Conservation (phyloP, 2,888 invertebrate species). For the Erebia palarica region DNA sequence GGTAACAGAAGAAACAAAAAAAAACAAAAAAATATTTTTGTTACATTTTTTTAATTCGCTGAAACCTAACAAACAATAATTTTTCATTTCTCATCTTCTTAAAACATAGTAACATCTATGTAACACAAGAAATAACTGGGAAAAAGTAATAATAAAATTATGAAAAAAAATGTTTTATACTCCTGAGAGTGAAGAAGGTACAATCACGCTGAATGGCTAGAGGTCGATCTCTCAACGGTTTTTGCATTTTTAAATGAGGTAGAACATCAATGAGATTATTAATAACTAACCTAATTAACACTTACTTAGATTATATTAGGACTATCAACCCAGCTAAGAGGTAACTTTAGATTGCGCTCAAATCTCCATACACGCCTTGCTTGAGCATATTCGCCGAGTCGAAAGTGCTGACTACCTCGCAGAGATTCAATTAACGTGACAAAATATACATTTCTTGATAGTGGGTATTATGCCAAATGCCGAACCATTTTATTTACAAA, state of each 20-base stretch:
- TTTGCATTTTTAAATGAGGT: constrained; percentile 66
- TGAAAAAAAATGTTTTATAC: constrained; percentile 75
- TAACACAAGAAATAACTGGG: constrained; percentile 82
- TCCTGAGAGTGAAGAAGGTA: constrained; percentile 80
- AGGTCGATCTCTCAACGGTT: constrained; percentile 64
- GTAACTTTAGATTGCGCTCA: constrained; percentile 39
- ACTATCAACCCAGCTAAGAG: constrained; percentile 62
- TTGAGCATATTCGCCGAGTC: constrained; percentile 65
- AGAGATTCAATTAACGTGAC: constrained; percentile 70
- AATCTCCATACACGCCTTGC: constrained; percentile 41
- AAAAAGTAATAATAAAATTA: constrained; percentile 74
- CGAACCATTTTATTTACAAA: constrained; percentile 43
- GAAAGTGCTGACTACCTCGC: constrained; percentile 72
- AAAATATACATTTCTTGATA: constrained; percentile 43
- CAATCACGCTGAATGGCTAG: constrained; percentile 68
- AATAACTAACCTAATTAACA: constrained; percentile 74
- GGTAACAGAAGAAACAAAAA: constrained; percentile 67
- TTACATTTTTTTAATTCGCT: constrained; percentile 82
- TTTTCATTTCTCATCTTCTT: constrained; percentile 77
- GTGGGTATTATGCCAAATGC: constrained; percentile 40
- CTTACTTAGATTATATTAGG: constrained; percentile 68
- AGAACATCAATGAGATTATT: constrained; percentile 78
- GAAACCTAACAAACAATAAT: constrained; percentile 83
- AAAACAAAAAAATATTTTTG: constrained; percentile 74
- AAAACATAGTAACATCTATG: constrained; percentile 84